Evolutionary conservation across 2,888 invertebrate genomes (phyloP).

Genomic region (Sepioteuthis lessoniana): DNA sequence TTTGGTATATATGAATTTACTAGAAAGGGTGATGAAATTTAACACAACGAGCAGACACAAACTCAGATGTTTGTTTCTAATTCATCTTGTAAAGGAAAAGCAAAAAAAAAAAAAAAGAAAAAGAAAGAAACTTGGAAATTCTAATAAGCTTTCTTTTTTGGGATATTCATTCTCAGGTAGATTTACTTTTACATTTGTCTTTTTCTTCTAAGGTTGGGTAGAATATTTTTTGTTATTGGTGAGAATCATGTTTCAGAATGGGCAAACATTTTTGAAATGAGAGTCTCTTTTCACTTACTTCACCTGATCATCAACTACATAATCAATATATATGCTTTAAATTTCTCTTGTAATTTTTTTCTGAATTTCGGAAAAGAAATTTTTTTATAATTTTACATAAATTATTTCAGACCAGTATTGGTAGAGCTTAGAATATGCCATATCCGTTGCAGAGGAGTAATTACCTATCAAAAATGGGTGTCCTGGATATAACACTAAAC

Average conservation of each 20-base stretch:
- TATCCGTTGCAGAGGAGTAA: no score
- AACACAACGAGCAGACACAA: background rate
- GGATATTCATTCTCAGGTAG: background rate
- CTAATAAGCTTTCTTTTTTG: background rate
- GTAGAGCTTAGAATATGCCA: no score
- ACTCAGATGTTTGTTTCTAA: background rate
- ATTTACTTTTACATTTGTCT: background rate
- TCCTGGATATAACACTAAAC: no score
- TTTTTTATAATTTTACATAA: no score
- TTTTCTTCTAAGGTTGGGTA: background rate
- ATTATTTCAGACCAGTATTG: no score
- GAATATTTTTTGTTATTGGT: background rate
- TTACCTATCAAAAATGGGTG: no score
- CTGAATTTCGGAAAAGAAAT: no score
- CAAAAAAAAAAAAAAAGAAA: background rate
- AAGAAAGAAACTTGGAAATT: background rate
- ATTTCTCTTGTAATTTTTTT: no score
- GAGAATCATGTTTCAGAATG: background rate
- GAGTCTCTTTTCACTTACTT: background rate
- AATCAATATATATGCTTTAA: no score
- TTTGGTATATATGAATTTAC: background rate
- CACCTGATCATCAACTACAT: no score
- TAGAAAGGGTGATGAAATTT: background rate
- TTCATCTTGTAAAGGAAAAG: background rate
- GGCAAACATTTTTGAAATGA: background rate